phyloP scores from a whole-genome alignment of 1,140 invertebrate species.

The Chionoecetes opilio region DNA sequence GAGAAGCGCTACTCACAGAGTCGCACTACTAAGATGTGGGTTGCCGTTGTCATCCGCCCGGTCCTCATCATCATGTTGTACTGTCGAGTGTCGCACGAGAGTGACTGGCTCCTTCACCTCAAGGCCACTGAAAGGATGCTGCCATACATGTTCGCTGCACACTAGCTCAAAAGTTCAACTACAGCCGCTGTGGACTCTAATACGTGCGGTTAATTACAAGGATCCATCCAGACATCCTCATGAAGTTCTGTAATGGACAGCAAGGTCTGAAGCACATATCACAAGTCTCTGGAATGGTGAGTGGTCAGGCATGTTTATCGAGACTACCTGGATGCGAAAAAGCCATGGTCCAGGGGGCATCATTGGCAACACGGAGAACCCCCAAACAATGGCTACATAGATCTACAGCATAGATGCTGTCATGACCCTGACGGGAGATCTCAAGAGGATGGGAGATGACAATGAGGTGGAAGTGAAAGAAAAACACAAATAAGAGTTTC shows the following conservation, averaged over 20 bases:
- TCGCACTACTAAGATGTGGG: background rate
- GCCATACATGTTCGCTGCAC: background rate
- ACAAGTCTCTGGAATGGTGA: background rate
- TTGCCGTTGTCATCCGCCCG: background rate
- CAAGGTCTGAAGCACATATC: background rate
- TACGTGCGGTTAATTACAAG: background rate
- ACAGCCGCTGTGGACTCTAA: background rate
- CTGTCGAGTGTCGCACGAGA: background rate
- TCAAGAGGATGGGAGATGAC: background rate
- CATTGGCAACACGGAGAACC: background rate
- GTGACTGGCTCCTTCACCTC: background rate
- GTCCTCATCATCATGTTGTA: slow-evolving; percentile 19
- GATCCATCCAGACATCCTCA: background rate
- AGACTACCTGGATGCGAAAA: background rate
- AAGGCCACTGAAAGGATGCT: background rate
- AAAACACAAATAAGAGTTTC: background rate
- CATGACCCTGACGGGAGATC: background rate
- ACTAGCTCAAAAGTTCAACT: background rate
- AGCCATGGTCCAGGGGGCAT: slow-evolving; percentile 3
- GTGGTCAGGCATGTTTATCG: background rate
- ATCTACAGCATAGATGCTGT: background rate
- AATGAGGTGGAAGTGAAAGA: background rate
- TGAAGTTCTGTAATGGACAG: background rate
- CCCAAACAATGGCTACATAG: background rate
- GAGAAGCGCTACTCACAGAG: background rate